These are phyloP conservation scores for Platygyra sinensis DNA, from an alignment of 64 coral and sea anemone genomes.

Conservation along the genomic window DNA sequence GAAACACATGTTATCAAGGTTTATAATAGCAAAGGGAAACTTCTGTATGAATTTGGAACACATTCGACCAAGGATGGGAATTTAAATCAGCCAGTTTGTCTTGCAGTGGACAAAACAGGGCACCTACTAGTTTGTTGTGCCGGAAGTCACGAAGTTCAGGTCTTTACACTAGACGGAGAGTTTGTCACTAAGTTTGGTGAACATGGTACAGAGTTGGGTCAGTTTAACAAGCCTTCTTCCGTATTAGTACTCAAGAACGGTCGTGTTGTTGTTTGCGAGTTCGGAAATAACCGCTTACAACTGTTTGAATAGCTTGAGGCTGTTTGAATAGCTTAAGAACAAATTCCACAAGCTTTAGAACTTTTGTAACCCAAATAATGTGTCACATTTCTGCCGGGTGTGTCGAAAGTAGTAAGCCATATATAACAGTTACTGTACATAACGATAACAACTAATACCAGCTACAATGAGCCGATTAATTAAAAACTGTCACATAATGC, in stretches of 20 bases:
- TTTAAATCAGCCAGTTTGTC: constrained; percentile 1
- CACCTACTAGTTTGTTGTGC: constrained; percentile 30
- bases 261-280: constrained; percentile 11
- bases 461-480: too few species aligned
- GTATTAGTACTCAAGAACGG: background rate
- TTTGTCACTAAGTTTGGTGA: constrained; percentile 18
- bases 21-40: background rate
- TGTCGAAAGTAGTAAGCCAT: too few species aligned
- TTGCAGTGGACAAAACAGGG: constrained; percentile 45
- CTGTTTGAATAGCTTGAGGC: background rate
- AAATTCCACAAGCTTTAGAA: background rate
- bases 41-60: background rate
- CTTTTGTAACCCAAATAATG: too few species aligned
- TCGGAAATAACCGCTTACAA: background rate
- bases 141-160: background rate
- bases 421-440: too few species aligned
- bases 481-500: too few species aligned
- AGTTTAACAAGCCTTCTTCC: background rate
- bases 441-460: too few species aligned
- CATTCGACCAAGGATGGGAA: background rate
- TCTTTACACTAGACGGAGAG: constrained; percentile 22
- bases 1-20: background rate
- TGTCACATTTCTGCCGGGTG: too few species aligned
- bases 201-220: background rate
- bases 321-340: background rate